Base-by-base conservation (phyloP, 2,113 vertebrate species). In the Gavialis gangeticus region DNA sequence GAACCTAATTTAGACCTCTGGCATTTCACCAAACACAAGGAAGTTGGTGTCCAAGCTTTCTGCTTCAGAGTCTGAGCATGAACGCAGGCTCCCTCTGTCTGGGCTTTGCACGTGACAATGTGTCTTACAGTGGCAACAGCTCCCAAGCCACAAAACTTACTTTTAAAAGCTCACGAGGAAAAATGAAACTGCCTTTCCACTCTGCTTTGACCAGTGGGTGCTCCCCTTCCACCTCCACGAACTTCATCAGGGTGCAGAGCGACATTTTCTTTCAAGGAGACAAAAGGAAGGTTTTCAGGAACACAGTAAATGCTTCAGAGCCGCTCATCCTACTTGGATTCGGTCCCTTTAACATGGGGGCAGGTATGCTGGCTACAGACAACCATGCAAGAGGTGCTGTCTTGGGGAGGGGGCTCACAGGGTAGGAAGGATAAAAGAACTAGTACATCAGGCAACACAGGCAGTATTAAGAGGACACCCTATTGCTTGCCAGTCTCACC, bases 241-340 rank as follows among this genome's bases (percentile, higher is more conserved):
- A 99, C 90, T 98, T 99, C 98, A 99, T 99, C 18, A 99, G 97
- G 0, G 98, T 98, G 64, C 98, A 97, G 2, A 99, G 97, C 0
- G 98, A 96, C 15, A 94, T 58, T 85, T 99, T 99, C 99, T 99
- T 88, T 10, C 37, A 71, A 46, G 64, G 56, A 59, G 27, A 28
- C 16, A 34, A 55, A 62, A 14, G 3, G 12, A 15, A 28, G 4
- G 46, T 46, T 46, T 46, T 46, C 46, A 46, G 46, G 9, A 7
- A 46, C n/a, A 69, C n/a, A 69, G 19, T 69, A 69, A 22, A 37
- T 21, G 46, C 8, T 19, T 69, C 22, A 34, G 19, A 25, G 34
- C 13, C 4, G 34, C 18, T 24, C 69, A 73, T 37, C 46, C 5
- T 46, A 13, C 5, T 46, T 12, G 46, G 34, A 34, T 34, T 22